These are phyloP conservation scores for Stomatorhinus walkeri DNA, from an alignment of 2,797 vertebrate genomes.

Conservation along the genomic window DNA sequence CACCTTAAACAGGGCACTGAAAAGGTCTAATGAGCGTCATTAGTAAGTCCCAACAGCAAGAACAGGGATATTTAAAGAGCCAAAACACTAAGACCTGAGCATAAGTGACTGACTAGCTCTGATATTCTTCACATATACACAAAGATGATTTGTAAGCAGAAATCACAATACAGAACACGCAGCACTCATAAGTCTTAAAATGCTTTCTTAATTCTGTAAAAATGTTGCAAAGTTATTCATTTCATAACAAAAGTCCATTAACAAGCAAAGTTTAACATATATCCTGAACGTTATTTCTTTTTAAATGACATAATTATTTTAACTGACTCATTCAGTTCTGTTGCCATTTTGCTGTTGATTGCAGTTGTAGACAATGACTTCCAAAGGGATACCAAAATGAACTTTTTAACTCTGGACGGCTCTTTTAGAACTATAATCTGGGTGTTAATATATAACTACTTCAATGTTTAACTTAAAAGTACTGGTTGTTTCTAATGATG, in stretches of 20 bases:
- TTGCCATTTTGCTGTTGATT: neutral
- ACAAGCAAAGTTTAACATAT: neutral
- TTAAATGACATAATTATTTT: neutral
- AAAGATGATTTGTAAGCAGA: neutral
- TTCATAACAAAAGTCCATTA: neutral
- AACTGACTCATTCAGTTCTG: neutral
- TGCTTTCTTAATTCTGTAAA: neutral
- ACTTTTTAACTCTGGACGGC: neutral
- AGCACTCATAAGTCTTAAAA: neutral
- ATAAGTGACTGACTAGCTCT: neutral
- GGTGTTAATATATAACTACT: neutral
- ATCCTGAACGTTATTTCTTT: neutral
- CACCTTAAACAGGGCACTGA: conserved; percentile 19
- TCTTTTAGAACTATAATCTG: neutral
- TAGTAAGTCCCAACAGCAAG: neutral
- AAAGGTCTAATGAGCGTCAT: conserved; percentile 21
- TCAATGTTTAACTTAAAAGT: neutral
- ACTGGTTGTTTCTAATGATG: neutral
- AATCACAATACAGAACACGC: neutral
- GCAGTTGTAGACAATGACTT: neutral
- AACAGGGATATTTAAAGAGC: neutral
- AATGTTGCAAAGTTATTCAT: neutral
- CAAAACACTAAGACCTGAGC: neutral
- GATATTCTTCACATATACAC: neutral
- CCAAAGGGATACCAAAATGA: neutral